Base-by-base conservation (phyloP, 2,113 vertebrate species). In the Megaleporinus macrocephalus region DNA sequence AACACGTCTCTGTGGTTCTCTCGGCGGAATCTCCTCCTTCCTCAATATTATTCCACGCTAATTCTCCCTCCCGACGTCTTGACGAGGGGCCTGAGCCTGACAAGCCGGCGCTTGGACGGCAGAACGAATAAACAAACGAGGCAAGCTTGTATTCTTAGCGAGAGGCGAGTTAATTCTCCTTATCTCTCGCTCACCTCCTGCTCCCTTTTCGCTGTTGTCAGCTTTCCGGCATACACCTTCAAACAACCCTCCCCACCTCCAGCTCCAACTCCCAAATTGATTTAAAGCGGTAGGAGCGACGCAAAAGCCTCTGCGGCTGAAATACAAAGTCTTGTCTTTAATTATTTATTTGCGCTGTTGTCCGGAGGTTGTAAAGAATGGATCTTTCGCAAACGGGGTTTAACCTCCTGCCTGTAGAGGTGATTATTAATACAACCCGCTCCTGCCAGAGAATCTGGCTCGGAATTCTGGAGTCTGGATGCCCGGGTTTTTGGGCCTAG, bases 361-460 rank as follows among this genome's bases (percentile, higher is more conserved):
- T 73, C 22, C 33, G 44, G 41, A 80, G 55, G 26, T 36, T 47
- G 26, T 30, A 14, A 33, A 63, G 20, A 73, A 78, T 44, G 36
- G 22, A 26, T 70, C 66, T 70, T 15, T 44, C 3, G 36, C 66
- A 70, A 70, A 70, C 20, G 66, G 36, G 66, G 66, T 70, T 70
- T 70, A 41, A 70, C 66, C 66, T 44, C 66, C 66, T 44, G 66
- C 66, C 44, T 70, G 66, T 80, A 72, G 74, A 65, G 57, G 65
- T 72, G 74, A 77, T 77, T 78, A 83, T 55, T 77, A 77, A 78
- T 83, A 72, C 51, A 78, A 65, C 49, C 61, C 61, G 68, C 61
- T 72, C 76, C 75, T 78, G 74, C 66, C 41, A 22, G 41, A 26
- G 36, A 70, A 77, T 72, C 68, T 83, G 74, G 74, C 81, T 72